Base-by-base conservation (phyloP, 2,113 vertebrate genomes). In the Leptosomus discolor region DNA sequence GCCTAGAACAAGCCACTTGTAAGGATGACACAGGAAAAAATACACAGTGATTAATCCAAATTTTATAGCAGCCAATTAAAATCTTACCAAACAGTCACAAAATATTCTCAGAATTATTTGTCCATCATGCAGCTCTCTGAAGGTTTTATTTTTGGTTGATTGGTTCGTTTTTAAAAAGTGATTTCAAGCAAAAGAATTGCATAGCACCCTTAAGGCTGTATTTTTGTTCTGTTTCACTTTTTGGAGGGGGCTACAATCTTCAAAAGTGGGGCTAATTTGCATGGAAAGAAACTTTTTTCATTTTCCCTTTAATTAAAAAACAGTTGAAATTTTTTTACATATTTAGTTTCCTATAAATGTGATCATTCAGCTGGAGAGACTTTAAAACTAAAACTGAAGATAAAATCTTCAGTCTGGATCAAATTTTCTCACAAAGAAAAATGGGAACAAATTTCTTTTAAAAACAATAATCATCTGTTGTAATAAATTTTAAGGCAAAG, bases 261-360 rank as follows among this genome's bases (percentile, higher is more conserved):
- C 51, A 48, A 15, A 76, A 22, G 0, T 16, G 12, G 27, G 19
- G 8, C 8, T 41, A 21, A 21, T 73, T 29, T 64, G 30, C 37
- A 18, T 4, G 5, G 32, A 67, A 80, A 64, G 26, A 9, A 64
- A 7, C 8, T 15, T 41, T 57, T 83, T 41, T 48, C 34, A 30
- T 51, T 69, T 6, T 64, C 13, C 20, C 6, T 53, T 43, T 16
- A 70, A 54, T 58, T 41, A 14, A 48, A 41, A 50, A 56, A 5
- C 1, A 29, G 1, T 2, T 36, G 21, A 22, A 6, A 30, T 39
- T 56, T 68, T 67, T 32, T n/a, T 46, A 11, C 4, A 2, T 22
- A 13, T 27, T 80, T 63, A 36, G 29, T 45, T 69, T 79, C 43
- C 12, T 63, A 1, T 22, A 36, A 74, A n/a, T 12, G 11, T 32